Evolutionary conservation across 2,888 invertebrate species (phyloP).

Genomic region (Eulithis testata): DNA sequence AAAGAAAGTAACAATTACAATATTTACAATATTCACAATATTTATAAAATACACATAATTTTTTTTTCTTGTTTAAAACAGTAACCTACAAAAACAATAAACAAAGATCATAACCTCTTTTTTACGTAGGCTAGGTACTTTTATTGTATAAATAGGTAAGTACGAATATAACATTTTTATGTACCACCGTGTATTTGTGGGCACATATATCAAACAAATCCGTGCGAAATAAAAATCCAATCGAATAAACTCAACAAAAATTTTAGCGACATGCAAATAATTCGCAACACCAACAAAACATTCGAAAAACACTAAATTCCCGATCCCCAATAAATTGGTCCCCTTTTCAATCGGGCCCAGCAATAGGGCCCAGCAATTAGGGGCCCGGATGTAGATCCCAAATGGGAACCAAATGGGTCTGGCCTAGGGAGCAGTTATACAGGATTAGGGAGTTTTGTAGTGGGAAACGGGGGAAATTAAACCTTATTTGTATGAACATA

Average conservation of each 20-base stretch:
- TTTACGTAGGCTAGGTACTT: too few relatives aligned
- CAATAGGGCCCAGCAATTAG: constrained; percentile 54
- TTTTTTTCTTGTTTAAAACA: too few relatives aligned
- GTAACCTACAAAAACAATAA: too few relatives aligned
- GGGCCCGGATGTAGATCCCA: constrained; percentile 51
- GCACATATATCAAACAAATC: too few relatives aligned
- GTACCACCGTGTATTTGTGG: too few relatives aligned
- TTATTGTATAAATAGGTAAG: too few relatives aligned
- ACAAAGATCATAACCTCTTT: too few relatives aligned
- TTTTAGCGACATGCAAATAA: constrained; percentile 31
- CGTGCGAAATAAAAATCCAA: not conserved
- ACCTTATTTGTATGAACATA: constrained; percentile 13
- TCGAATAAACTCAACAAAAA: constrained; percentile 1
- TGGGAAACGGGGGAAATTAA: constrained; percentile 23
- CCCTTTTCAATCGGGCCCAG: constrained; percentile 47
- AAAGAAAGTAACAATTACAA: too few relatives aligned
- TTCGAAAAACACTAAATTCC: constrained; percentile 46
- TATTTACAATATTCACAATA: too few relatives aligned
- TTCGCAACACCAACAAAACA: constrained; percentile 38
- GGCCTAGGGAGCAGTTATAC: constrained; percentile 43
- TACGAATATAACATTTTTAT: too few relatives aligned
- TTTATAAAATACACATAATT: too few relatives aligned
- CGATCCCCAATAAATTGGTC: constrained; percentile 50
- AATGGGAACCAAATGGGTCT: constrained; percentile 55
- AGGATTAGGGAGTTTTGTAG: constrained; percentile 42